Conservation (phyloP, 2,113 vertebrate species). For the Grallaria varia region DNA sequence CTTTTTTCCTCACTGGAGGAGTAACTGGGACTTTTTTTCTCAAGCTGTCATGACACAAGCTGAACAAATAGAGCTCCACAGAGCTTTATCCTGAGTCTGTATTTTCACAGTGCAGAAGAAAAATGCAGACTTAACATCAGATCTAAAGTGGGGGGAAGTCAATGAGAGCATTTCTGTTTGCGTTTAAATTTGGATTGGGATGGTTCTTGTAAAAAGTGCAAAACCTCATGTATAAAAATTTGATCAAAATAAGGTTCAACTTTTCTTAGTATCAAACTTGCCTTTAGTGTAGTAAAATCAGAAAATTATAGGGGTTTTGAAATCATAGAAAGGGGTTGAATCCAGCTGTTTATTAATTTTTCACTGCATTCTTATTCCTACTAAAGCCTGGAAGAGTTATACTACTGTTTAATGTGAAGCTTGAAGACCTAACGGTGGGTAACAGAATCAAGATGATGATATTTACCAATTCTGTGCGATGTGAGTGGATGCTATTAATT, state of each 20-base stretch:
- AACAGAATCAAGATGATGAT: background rate
- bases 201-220: background rate
- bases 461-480: background rate
- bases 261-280: background rate
- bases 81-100: background rate
- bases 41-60: slow-evolving; percentile 32
- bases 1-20: background rate
- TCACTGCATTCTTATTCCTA: background rate
- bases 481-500: background rate
- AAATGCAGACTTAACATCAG: background rate
- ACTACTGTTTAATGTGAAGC: background rate
- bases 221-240: background rate
- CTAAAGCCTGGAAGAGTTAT: background rate
- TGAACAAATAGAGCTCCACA: slow-evolving; percentile 36
- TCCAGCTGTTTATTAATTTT: background rate
- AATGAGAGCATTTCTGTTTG: background rate
- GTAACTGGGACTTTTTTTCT: background rate
- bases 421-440: background rate
- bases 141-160: background rate
- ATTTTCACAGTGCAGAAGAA: background rate
- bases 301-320: background rate
- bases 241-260: background rate
- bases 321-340: background rate
- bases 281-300: background rate
- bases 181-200: background rate